phyloP scores from a whole-genome alignment of 2,888 invertebrate genomes.

The Andrena haemorrhoa region DNA sequence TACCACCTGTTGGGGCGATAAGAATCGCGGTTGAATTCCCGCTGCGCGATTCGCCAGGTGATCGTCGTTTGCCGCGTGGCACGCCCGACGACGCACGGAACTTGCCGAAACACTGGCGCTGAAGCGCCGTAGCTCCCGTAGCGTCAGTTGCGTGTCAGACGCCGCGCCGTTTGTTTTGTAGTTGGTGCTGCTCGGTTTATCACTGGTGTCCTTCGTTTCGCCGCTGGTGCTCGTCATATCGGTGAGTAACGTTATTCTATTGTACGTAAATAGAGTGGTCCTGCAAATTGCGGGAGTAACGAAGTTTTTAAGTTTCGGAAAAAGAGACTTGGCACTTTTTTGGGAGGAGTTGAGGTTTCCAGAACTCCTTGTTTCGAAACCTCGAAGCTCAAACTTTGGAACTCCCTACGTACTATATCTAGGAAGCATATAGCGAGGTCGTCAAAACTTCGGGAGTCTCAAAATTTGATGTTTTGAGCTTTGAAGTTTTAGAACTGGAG shows the following conservation, averaged over 20 bases:
- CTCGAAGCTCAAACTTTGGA: too few species aligned
- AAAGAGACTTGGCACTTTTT: too few species aligned
- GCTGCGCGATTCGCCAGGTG: constrained; percentile 51
- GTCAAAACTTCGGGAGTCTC: too few species aligned
- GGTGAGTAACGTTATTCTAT: background rate
- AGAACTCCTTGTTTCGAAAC: too few species aligned
- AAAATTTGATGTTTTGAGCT: too few species aligned
- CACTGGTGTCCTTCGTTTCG: background rate
- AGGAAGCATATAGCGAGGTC: too few species aligned
- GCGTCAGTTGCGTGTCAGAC: constrained; percentile 64
- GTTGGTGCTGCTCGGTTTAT: background rate
- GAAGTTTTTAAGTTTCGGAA: too few species aligned
- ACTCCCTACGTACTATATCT: too few species aligned
- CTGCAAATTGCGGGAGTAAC: too few species aligned
- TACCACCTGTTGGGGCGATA: constrained; percentile 57
- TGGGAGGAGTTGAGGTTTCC: too few species aligned
- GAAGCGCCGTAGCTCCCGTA: constrained; percentile 42
- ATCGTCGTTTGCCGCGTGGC: constrained; percentile 71
- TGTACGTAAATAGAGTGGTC: too few species aligned
- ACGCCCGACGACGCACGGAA: constrained; percentile 63
- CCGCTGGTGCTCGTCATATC: background rate
- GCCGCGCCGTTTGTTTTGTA: constrained; percentile 32
- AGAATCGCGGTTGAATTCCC: constrained; percentile 42
- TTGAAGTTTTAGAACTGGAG: too few species aligned
- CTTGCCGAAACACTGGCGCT: constrained; percentile 53